Evolutionary conservation across 2,888 invertebrate genomes (phyloP).

Genomic region (Leptinotarsa peninsularis): DNA sequence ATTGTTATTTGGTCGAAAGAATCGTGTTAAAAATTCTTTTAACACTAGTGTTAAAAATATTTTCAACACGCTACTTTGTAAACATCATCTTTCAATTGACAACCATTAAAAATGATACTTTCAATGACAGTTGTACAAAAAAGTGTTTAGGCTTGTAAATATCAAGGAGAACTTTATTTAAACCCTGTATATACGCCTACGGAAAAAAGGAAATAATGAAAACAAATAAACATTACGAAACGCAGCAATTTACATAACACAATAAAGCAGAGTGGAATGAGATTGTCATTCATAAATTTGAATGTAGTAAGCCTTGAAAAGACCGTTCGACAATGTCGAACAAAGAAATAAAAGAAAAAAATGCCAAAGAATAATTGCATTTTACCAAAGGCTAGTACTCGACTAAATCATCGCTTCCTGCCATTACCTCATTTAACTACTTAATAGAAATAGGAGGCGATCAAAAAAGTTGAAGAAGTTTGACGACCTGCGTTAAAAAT

Average conservation of each 20-base stretch:
- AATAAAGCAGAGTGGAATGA: slow-evolving; percentile 26
- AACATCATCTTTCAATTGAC: too few relatives aligned
- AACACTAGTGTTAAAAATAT: too few relatives aligned
- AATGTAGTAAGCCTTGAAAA: slow-evolving; percentile 41
- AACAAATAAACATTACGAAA: slow-evolving; percentile 30
- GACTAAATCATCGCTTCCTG: slow-evolving; percentile 42
- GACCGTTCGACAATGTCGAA: slow-evolving; percentile 30
- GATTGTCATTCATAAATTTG: slow-evolving; percentile 29
- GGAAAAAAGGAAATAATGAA: slow-evolving; percentile 12
- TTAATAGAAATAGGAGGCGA: slow-evolving; percentile 36
- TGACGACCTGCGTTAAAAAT: slow-evolving; percentile 38
- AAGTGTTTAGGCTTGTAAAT: too few relatives aligned
- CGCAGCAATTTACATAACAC: slow-evolving; percentile 16
- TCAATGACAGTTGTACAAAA: not conserved
- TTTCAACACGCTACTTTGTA: too few relatives aligned
- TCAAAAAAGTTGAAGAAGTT: slow-evolving; percentile 37
- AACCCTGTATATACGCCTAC: not conserved
- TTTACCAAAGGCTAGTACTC: slow-evolving; percentile 27
- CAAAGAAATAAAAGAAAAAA: slow-evolving; percentile 35
- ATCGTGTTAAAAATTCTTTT: too few relatives aligned
- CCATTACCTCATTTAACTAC: slow-evolving; percentile 43
- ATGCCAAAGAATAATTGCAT: slow-evolving; percentile 38
- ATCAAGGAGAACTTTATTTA: not conserved
- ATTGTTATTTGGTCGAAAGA: too few relatives aligned
- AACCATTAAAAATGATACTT: too few relatives aligned